Base-by-base conservation (phyloP, 2,797 vertebrate genomes). In the Neosalanx taihuensis region DNA sequence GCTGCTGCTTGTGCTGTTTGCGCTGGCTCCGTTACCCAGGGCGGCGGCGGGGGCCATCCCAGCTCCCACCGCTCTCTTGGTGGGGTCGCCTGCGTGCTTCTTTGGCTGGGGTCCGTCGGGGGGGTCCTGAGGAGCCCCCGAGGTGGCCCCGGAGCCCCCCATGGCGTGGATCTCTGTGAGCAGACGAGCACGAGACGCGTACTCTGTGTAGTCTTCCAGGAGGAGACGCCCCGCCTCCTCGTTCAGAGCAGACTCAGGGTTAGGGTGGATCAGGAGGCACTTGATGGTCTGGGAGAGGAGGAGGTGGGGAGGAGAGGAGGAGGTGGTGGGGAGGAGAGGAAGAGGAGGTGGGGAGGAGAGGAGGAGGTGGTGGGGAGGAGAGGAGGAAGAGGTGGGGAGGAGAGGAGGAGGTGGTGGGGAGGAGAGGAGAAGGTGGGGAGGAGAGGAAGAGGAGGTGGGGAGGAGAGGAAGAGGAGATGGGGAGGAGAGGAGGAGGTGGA, bases 211-310 rank as follows among this genome's bases (percentile, higher is more conserved):
- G 92, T 97, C 94, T 91, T 97, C 96, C 81, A 98, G 81, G 37
- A 97, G 92, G 83, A 98, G 90, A 72, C 95, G 94, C 1, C 96
- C 96, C 0, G 95, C 96, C 83, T 98, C 96, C 76, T 97, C 95
- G 0, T 97, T 98, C 75, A 98, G 87, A 2, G 96, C 96, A 0
- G 95, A 97, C 87, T 97, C 96, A 0, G 96, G 96, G 82, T 98
- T 98, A 0, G 96, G 96, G 81, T 98, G 96, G 85, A 98, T 98
- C 85, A 98, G 92, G 85, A 98, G 94, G 93, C 96, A 98, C 91
- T 96, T 97, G 89, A 98, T 96, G 62, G 96, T 97, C 96, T 97
- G 85, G 13, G 23, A 30, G 68, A 5, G 15, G 56, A 60, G 3
- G 71, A 1, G 70, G 1, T 37, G 69, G 5, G 6, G 41, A 49